Evolutionary conservation across 1,140 invertebrate species (phyloP), one percentile per base, ranked within the genome.

Genomic region (Drosophila bifasciata): DNA sequence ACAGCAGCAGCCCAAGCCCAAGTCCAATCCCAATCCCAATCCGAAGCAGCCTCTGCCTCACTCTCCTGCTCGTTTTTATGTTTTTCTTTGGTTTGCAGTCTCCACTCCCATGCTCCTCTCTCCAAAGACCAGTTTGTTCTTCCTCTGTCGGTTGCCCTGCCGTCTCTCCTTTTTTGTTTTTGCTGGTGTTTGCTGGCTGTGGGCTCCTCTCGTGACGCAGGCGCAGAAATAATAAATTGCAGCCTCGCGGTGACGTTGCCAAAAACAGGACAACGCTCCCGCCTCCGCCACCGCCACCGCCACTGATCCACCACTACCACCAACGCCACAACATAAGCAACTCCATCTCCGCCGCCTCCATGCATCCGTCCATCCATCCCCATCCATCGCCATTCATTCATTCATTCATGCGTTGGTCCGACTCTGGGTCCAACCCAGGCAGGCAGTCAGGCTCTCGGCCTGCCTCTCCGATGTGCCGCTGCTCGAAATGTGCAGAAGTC

Each of bases 401-500:
- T 86, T 86, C 81, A 86, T 86, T 86, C 83, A 88, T 85, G 74
- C 76, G 61, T 75, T 78, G 55, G 25, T 71, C 40, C 32, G 32
- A 36, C 32, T 39, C 11, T 36, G 36, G 58, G 55, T 43, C 43
- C 44, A 23, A 58, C 50, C n/a, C 53, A 60, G 45, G 52, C 78
- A 58, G 56, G 49, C 32, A 36, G 11, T 11, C 9, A 36, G 32
- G 32, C 32, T 36, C 32, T 36, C 32, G 11, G 32, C 11, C 32
- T 32, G 32, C 32, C 9, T 36, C 11, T 52, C 60, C 44, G 50
- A 58, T 72, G 46, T 53, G 46, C 61, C 32, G 72, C 84, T 86
- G 85, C 77, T 84, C 67, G 40, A 86, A 89, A 90, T 81, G 78
- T 86, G 80, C 86, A 90, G 85, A 88, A 89, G 86, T 85, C 77